Evolutionary conservation across 2,888 invertebrate genomes (phyloP).

Genomic region (Dilophus febrilis): DNA sequence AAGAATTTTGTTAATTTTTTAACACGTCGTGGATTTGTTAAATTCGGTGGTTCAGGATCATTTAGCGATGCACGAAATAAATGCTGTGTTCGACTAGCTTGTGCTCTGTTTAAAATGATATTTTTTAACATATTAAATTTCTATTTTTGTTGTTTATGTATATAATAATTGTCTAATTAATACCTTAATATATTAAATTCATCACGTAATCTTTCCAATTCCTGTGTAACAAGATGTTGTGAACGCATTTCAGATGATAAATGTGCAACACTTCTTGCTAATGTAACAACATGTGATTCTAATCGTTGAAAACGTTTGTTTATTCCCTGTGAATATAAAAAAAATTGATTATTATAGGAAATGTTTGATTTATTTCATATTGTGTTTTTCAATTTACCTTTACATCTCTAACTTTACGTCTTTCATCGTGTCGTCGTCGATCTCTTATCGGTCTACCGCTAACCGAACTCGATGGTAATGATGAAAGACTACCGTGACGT

Average conservation of each 20-base stretch:
- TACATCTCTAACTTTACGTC: conserved; percentile 55
- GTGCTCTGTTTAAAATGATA: conserved; percentile 4
- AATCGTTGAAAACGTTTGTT: conserved; percentile 75
- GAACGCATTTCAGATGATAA: conserved; percentile 82
- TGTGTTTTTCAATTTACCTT: conserved; percentile 32
- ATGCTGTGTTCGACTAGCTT: conserved; percentile 10
- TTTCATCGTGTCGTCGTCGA: conserved; percentile 50
- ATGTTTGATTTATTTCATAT: too few relatives aligned
- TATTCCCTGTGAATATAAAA: conserved; percentile 53
- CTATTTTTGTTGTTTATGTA: background rate
- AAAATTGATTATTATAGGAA: background rate
- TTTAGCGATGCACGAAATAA: conserved; percentile 21
- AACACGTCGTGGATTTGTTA: conserved; percentile 74
- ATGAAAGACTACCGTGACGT: conserved; percentile 67
- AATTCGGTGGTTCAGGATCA: conserved; percentile 44
- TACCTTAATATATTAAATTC: conserved; percentile 45
- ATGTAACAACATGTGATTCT: conserved; percentile 80
- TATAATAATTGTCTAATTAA: background rate
- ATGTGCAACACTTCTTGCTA: conserved; percentile 80
- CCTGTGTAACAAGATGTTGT: conserved; percentile 75
- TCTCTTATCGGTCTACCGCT: conserved; percentile 61
- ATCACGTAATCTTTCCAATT: conserved; percentile 71
- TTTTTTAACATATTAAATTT: background rate
- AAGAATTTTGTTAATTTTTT: conserved; percentile 85
- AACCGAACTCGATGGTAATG: conserved; percentile 65